Evolutionary conservation across 2,888 invertebrate species (phyloP).

Genomic region (Lapara coniferarum): DNA sequence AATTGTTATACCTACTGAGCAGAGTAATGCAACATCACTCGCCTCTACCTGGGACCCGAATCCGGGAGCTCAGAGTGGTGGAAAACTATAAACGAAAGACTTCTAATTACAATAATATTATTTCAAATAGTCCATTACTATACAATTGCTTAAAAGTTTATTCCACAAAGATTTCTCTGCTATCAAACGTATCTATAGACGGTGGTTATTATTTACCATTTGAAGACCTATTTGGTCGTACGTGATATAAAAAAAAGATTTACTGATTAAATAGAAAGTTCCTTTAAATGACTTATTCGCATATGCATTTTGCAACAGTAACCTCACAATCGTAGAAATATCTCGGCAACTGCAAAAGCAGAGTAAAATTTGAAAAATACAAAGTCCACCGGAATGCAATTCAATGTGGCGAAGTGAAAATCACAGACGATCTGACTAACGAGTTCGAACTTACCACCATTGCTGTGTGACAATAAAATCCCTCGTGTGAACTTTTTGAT

Average conservation of each 20-base stretch:
- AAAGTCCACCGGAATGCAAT: background rate
- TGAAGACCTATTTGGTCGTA: too few relatives aligned
- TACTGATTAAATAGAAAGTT: background rate
- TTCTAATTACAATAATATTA: too few relatives aligned
- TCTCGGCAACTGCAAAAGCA: slow-evolving; percentile 17
- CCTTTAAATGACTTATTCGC: background rate
- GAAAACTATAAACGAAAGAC: too few relatives aligned
- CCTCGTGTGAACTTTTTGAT: background rate
- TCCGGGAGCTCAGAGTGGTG: too few relatives aligned
- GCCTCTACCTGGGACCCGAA: too few relatives aligned
- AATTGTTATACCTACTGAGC: too few relatives aligned
- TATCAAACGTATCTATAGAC: too few relatives aligned
- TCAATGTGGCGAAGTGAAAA: slow-evolving; percentile 16
- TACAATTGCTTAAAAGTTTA: too few relatives aligned
- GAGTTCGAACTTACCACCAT: background rate
- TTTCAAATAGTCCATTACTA: too few relatives aligned
- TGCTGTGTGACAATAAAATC: background rate
- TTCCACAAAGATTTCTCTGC: too few relatives aligned
- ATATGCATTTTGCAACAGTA: background rate
- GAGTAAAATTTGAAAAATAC: slow-evolving; percentile 20
- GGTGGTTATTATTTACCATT: too few relatives aligned
- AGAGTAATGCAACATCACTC: too few relatives aligned
- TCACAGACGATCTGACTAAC: slow-evolving; percentile 25
- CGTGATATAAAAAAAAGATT: background rate
- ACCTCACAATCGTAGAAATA: background rate